Evolutionary conservation across 2,797 vertebrate genomes (phyloP).

Genomic region (Sebastes kiyomatsui): DNA sequence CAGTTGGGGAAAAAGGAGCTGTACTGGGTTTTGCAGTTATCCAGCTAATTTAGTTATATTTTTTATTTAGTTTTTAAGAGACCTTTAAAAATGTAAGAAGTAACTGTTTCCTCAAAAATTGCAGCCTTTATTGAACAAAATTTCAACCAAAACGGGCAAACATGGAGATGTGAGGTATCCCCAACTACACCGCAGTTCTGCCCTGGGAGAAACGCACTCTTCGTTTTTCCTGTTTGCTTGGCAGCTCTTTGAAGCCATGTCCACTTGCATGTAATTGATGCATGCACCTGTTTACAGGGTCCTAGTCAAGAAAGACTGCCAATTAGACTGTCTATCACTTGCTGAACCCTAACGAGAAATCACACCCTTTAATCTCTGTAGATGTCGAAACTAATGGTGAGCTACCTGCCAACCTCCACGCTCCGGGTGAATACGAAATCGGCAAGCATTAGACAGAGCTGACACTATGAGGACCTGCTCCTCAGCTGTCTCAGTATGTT

Average conservation of each 20-base stretch:
- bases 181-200: neutral
- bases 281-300: constrained; percentile 54
- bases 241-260: constrained; percentile 58
- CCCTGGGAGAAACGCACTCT: constrained; percentile 32
- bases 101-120: neutral
- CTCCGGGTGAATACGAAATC: constrained; percentile 62
- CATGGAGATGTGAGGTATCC: neutral
- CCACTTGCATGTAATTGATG: constrained; percentile 57
- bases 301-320: constrained; percentile 43
- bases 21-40: neutral
- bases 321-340: constrained; percentile 57
- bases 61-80: neutral
- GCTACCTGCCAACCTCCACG: constrained; percentile 63
- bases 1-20: neutral
- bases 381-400: constrained; percentile 59
- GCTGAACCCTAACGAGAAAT: constrained; percentile 55
- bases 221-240: constrained; percentile 32
- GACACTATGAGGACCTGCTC: neutral
- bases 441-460: neutral
- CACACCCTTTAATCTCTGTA: constrained; percentile 63
- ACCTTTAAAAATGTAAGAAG: neutral
- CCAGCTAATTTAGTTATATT: neutral
- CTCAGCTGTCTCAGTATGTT: neutral
- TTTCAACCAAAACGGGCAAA: neutral
- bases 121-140: neutral